Evolutionary conservation across 2,888 invertebrate genomes (phyloP), one percentile per base, ranked within the genome.

Genomic region (Griposia aprilina): DNA sequence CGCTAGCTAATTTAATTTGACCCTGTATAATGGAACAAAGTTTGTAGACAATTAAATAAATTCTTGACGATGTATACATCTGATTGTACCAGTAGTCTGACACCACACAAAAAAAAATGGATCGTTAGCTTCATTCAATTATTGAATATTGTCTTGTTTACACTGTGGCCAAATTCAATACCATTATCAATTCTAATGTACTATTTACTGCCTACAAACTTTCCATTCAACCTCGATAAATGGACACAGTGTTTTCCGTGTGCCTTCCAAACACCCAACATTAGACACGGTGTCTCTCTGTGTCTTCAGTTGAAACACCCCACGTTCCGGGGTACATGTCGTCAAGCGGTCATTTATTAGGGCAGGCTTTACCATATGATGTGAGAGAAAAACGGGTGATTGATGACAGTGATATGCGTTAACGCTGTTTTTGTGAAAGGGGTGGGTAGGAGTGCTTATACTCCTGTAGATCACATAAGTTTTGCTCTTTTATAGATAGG

Each of bases 331-430:
- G 68, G 36, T 23, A 66, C n/a, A n/a, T 63, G 75, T 66, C 66
- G 74, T 45, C 76, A 62, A 57, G n/a, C 36, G 62, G 62, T 62
- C 62, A 84, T 77, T 74, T 76, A 76, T 85, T 67, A 83, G 48
- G 74, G 62, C 55, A 73, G 66, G 67, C 67, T 83, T 81, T 76
- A 60, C 60, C 80, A 74, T 62, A 74, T 70, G 74, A 67, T 72
- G 74, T 55, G 69, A 0, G 48, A 62, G 73, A 76, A 85, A 83
- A 77, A 59, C 30, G 48, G 20, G 26, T 85, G 85, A 87, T 80
- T 87, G 81, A 85, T 84, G 80, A 50, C 48, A 23, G 30, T 76
- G 59, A 57, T 76, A 71, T 67, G 36, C 52, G 62, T 55, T 68
- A 45, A 41, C 60, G 48, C 30, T 63, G 63, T 80, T 87, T 83